Percentiles rank a stretch among this genome's conserved stretches.
phyloP scores from a whole-genome alignment of 2,113 vertebrate species.

The Spea multiplicata region DNA sequence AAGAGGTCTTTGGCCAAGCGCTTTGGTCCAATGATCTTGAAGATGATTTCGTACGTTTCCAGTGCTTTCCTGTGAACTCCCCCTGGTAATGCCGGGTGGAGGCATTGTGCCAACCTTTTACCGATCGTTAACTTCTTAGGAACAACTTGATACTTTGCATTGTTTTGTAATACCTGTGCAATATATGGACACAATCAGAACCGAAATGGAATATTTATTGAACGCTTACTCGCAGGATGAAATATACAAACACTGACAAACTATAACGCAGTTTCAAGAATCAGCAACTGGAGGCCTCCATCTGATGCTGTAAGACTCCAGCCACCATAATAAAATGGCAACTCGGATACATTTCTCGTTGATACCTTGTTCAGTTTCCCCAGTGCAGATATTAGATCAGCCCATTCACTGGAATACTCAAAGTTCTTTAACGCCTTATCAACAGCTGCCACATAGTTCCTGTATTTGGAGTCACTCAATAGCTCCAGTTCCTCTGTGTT shows the following conservation, averaged over 20 bases:
- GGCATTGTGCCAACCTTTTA: constrained; percentile 94
- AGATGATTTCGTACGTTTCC: constrained; percentile 98
- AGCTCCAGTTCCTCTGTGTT: constrained; percentile 98
- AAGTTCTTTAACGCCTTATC: constrained; percentile 99
- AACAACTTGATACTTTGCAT: constrained; percentile 96
- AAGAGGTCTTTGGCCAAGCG: constrained; percentile 97
- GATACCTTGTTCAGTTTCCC: constrained; percentile 97
- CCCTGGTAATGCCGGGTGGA: constrained; percentile 95
- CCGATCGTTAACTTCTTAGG: constrained; percentile 96
- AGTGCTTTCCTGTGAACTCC: constrained; percentile 97
- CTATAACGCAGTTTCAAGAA: no score
- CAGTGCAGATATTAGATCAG: constrained; percentile 95
- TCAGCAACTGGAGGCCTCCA: no score
- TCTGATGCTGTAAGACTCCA: no score
- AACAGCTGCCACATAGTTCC: constrained; percentile 95
- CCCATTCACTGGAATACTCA: constrained; percentile 99
- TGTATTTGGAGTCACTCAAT: constrained; percentile 94
- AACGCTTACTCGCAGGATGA: no score
- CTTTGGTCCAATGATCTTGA: constrained; percentile 98
- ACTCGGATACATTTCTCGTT: no score
- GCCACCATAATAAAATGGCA: no score
- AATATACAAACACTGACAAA: no score
- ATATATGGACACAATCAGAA: neutral
- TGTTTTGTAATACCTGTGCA: constrained; percentile 91
- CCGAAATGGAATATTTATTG: neutral